A percentile compares a stretch with the other conserved stretches of the same genome.
Evolutionary conservation across 2,113 vertebrate genomes (phyloP).

Genomic region (Nerophis lumbriciformis): DNA sequence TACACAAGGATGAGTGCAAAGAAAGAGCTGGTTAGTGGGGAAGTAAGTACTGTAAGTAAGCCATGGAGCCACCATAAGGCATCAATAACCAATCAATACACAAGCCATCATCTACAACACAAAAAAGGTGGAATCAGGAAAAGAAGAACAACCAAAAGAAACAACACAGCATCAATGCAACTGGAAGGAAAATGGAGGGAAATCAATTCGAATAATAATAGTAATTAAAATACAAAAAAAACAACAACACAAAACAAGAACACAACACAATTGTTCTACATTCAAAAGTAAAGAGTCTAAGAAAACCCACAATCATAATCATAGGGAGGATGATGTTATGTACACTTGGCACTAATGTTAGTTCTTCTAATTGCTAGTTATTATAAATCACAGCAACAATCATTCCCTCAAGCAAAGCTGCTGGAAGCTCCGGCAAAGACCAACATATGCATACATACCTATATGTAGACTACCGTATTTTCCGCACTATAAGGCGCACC

Average conservation of each 20-base stretch:
- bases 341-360: conserved; percentile 70
- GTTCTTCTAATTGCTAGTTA: conserved; percentile 36
- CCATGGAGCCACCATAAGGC: conserved; percentile 69
- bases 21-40: conserved; percentile 52
- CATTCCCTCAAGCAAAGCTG: no score
- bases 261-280: conserved; percentile 60
- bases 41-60: conserved; percentile 56
- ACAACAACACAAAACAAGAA: conserved; percentile 48
- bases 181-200: conserved; percentile 51
- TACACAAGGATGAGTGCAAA: conserved; percentile 76
- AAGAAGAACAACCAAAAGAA: background rate
- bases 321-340: conserved; percentile 52
- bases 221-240: conserved; percentile 21
- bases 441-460: no score
- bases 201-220: conserved; percentile 28
- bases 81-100: conserved; percentile 62
- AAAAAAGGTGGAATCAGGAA: background rate
- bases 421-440: no score
- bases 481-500: no score
- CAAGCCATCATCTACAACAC: conserved; percentile 74
- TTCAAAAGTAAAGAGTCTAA: conserved; percentile 60
- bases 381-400: no score
- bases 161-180: conserved; percentile 69
- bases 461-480: no score
- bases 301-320: conserved; percentile 58